These are phyloP conservation scores for Stercorarius parasiticus DNA, from an alignment of 2,113 vertebrate genomes.

Conservation along the genomic window DNA sequence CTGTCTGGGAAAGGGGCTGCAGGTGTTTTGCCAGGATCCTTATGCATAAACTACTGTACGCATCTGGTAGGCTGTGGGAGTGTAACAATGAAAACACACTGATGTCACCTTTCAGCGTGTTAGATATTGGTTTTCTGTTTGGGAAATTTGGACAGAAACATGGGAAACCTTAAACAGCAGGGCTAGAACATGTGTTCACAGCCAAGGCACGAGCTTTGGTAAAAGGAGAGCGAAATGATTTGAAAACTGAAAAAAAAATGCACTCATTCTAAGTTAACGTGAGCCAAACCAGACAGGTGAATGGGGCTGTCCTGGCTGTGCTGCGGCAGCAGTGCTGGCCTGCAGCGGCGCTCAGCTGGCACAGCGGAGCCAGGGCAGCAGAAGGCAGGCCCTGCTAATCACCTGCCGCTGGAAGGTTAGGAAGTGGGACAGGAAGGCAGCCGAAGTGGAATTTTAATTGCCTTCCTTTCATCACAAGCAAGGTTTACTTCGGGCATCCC, in stretches of 20 bases:
- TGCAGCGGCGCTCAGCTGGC: not conserved
- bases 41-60: fast-evolving
- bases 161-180: not conserved
- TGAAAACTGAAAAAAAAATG: not conserved
- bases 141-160: not conserved
- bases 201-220: not conserved
- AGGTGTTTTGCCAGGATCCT: not conserved
- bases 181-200: not conserved
- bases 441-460: slow-evolving; percentile 66
- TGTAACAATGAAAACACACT: not conserved
- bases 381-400: not conserved
- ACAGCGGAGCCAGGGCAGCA: not conserved
- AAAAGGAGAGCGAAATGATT: not conserved
- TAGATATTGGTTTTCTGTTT: not conserved
- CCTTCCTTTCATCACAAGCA: slow-evolving; percentile 51
- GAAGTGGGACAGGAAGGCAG: slow-evolving; percentile 36
- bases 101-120: fast-evolving
- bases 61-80: fast-evolving
- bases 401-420: slow-evolving; percentile 52
- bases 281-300: not conserved
- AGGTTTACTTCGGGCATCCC: slow-evolving; percentile 6
- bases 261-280: not conserved
- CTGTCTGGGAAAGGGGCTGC: not conserved
- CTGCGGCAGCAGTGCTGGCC: fast-evolving
- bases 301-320: fast-evolving